These are phyloP conservation scores for Tenthredo mesomela DNA, from an alignment of 2,888 invertebrate species.

Conservation along the genomic window DNA sequence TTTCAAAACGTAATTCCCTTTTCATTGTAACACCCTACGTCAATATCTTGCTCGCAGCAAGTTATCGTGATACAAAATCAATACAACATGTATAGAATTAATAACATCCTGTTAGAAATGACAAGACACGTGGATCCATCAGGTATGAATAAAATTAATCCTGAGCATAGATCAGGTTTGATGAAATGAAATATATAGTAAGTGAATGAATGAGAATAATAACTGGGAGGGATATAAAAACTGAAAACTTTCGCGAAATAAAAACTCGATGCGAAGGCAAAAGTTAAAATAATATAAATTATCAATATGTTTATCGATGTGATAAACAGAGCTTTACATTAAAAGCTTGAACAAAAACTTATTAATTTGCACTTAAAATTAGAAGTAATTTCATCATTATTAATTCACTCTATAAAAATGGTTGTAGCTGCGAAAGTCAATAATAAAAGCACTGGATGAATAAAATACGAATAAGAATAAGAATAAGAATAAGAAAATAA, in stretches of 20 bases:
- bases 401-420: conserved; percentile 61
- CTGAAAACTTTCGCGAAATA: neutral
- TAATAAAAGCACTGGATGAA: conserved; percentile 67
- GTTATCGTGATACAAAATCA: neutral
- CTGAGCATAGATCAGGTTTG: neutral
- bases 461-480: conserved; percentile 33
- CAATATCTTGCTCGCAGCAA: neutral
- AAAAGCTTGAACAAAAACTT: conserved; percentile 37
- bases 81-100: neutral
- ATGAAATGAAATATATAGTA: neutral
- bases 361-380: conserved; percentile 7
- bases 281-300: neutral
- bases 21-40: neutral
- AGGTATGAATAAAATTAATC: neutral
- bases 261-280: neutral
- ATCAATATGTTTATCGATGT: neutral
- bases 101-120: neutral
- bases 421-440: conserved; percentile 67
- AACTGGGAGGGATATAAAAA: conserved; percentile 4
- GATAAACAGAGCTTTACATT: conserved; percentile 40
- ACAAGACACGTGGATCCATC: neutral
- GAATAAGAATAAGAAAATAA: conserved; percentile 22
- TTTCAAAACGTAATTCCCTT: neutral
- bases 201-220: neutral
- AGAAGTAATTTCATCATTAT: conserved; percentile 11